phyloP scores from a whole-genome alignment of 1,140 invertebrate genomes.

The Eupristina koningsbergeri region DNA sequence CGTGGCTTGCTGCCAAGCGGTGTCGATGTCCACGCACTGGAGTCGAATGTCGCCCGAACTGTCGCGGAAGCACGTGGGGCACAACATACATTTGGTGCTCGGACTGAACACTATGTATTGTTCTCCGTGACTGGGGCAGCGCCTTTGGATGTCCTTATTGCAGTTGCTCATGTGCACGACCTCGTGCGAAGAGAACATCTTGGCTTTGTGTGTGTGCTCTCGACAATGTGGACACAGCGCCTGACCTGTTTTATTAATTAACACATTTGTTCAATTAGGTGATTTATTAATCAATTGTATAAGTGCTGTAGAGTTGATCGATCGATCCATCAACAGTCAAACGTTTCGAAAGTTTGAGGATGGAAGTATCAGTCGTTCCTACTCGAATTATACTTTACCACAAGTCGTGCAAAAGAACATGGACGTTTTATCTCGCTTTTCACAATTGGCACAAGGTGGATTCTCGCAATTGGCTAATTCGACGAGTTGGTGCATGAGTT shows the following conservation, averaged over 20 bases:
- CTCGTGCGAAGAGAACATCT: constrained; percentile 83
- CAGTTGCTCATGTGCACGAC: constrained; percentile 82
- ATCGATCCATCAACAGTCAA: background rate
- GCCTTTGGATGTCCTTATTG: constrained; percentile 78
- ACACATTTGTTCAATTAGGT: background rate
- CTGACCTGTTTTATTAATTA: constrained; percentile 73
- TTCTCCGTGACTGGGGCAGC: constrained; percentile 80
- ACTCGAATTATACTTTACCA: constrained; percentile 68
- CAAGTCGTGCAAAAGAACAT: constrained; percentile 83
- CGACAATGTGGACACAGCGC: constrained; percentile 80
- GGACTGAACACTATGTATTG: constrained; percentile 83
- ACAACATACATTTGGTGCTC: constrained; percentile 79
- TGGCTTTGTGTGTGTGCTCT: constrained; percentile 81
- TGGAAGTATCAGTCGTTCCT: background rate
- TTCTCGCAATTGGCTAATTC: constrained; percentile 80
- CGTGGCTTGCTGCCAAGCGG: constrained; percentile 79
- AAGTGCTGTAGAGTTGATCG: background rate
- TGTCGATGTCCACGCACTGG: constrained; percentile 82
- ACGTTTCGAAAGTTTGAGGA: no score
- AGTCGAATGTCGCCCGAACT: constrained; percentile 77
- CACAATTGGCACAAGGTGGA: constrained; percentile 81
- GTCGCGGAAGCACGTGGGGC: constrained; percentile 82
- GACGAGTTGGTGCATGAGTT: constrained; percentile 78
- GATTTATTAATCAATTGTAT: background rate
- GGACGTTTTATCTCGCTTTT: constrained; percentile 78